Percentiles rank a stretch among this genome's conserved stretches.
These are phyloP conservation scores for Gopherus flavomarginatus DNA, from an alignment of 2,113 vertebrate genomes.

Conservation along the genomic window DNA sequence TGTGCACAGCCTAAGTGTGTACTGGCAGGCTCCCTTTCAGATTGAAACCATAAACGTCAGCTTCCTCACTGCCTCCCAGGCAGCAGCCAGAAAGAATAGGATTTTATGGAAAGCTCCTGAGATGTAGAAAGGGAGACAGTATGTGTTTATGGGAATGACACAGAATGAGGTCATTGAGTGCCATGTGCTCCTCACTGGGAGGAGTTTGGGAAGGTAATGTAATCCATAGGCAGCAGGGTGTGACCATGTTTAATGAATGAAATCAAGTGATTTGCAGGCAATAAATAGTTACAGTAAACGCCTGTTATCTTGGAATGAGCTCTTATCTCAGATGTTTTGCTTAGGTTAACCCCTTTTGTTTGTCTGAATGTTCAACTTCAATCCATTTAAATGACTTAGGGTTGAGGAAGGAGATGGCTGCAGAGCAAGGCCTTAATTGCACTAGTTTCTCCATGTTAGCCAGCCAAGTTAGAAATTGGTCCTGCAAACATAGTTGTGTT, in stretches of 20 bases:
- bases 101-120: background rate
- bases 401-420: rapidly evolving
- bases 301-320: background rate
- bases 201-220: background rate
- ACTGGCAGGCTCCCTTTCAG: background rate
- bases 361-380: background rate
- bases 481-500: background rate
- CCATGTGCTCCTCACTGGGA: background rate
- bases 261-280: background rate
- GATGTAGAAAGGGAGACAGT: background rate
- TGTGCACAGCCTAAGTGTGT: background rate
- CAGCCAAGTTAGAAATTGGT: background rate
- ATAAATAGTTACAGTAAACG: background rate
- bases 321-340: background rate
- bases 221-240: background rate
- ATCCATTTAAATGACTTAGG: background rate
- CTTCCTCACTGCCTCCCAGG: background rate
- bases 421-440: background rate
- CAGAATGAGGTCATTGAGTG: background rate
- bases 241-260: background rate
- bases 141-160: background rate
- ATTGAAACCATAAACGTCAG: rapidly evolving
- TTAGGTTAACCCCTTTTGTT: background rate
- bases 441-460: background rate
- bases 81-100: background rate